Conservation (phyloP, 2,888 invertebrate genomes). For the Cordilura impudica region DNA sequence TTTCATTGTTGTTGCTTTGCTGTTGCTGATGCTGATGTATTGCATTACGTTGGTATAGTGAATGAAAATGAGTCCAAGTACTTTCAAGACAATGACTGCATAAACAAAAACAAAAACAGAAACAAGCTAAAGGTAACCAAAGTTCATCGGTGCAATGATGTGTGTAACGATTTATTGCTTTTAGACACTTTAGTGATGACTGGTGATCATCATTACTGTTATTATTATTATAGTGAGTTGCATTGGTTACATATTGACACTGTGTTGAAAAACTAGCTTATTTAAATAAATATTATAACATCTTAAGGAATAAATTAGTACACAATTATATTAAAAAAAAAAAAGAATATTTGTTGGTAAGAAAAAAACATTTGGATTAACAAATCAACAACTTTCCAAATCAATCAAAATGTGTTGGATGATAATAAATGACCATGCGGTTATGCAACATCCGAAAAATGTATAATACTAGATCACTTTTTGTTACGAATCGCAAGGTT, state of each 20-base stretch:
- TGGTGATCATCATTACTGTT: conserved; percentile 31
- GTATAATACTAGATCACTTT: no score
- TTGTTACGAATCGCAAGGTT: no score
- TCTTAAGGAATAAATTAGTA: no score
- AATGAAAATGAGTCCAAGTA: conserved; percentile 52
- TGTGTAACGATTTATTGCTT: conserved; percentile 44
- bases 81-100: conserved; percentile 54
- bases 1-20: conserved; percentile 11
- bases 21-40: conserved; percentile 7
- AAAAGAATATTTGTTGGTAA: no score
- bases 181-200: conserved; percentile 34
- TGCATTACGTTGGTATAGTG: conserved; percentile 14
- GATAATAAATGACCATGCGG: no score
- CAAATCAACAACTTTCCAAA: no score
- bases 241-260: conserved; percentile 10
- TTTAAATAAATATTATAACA: no score
- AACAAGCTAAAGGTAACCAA: conserved; percentile 45
- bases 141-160: conserved; percentile 52
- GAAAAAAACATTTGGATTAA: no score
- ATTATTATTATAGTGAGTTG: conserved; percentile 10
- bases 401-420: no score
- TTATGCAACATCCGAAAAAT: no score
- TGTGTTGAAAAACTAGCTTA: background rate
- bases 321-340: no score
- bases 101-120: conserved; percentile 5